A percentile compares a stretch with the other conserved stretches of the same genome.
Evolutionary conservation across 2,888 invertebrate species (phyloP).

Genomic region (Limulus polyphemus): DNA sequence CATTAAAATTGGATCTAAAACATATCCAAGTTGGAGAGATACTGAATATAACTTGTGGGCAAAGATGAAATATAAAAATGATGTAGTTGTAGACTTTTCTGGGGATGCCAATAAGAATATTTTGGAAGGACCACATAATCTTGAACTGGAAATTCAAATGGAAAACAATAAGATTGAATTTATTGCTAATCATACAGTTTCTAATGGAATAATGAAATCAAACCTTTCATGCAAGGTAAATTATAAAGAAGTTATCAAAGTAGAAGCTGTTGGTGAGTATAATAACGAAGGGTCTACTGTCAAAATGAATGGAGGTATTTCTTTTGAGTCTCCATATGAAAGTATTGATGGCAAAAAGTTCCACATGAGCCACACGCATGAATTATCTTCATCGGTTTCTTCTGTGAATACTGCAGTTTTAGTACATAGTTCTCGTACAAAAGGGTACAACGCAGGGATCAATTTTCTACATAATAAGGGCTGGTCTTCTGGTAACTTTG

Average conservation of each 20-base stretch:
- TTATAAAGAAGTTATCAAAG: constrained; percentile 7
- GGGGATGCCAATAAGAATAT: constrained; percentile 10
- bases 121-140: constrained; percentile 13
- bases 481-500: too few species aligned
- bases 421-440: too few species aligned
- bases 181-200: constrained; percentile 11
- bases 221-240: constrained; percentile 6
- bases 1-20: constrained; percentile 6
- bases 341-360: constrained; percentile 17
- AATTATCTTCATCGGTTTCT: neutral
- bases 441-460: too few species aligned
- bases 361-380: constrained; percentile 7
- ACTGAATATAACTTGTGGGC: constrained; percentile 12
- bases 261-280: constrained; percentile 12
- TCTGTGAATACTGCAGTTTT: too few species aligned
- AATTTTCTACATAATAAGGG: too few species aligned
- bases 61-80: constrained; percentile 7
- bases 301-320: constrained; percentile 9
- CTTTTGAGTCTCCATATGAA: constrained; percentile 12
- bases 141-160: constrained; percentile 11
- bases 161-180: constrained; percentile 10
- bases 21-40: constrained; percentile 5
- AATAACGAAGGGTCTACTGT: neutral
- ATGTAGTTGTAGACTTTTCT: constrained; percentile 9
- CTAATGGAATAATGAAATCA: constrained; percentile 7